Conservation (phyloP, 2,888 invertebrate species). For the Ectemnius continuus region DNA sequence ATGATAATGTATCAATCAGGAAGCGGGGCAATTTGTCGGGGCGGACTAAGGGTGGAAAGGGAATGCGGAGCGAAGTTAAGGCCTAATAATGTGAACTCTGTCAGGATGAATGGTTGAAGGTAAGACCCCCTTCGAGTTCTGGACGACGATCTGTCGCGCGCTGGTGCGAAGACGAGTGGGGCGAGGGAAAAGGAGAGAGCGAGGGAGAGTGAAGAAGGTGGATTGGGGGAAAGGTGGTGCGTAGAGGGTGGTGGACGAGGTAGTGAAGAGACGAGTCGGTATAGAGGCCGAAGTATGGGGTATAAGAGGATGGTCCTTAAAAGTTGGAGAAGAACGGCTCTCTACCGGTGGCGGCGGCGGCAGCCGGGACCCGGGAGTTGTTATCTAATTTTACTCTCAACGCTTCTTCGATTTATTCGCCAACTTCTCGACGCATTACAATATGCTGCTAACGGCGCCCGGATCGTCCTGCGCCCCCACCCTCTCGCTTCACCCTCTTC, state of each 20-base stretch:
- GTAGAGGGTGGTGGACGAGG: conserved; percentile 10
- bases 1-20: conserved; percentile 18
- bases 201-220: conserved; percentile 1
- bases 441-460: conserved; percentile 75
- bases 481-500: conserved; percentile 40
- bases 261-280: conserved; percentile 10
- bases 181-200: conserved; percentile 16
- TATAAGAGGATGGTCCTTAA: conserved; percentile 74
- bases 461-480: conserved; percentile 60
- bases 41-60: conserved; percentile 66
- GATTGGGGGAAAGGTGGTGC: neutral
- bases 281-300: conserved; percentile 53
- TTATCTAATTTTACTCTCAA: conserved; percentile 79
- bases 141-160: conserved; percentile 36
- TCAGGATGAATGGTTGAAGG: conserved; percentile 66
- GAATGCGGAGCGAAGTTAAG: conserved; percentile 52
- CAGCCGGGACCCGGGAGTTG: conserved; percentile 70
- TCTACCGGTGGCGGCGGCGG: conserved; percentile 67
- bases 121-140: conserved; percentile 47
- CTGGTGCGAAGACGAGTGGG: conserved; percentile 22
- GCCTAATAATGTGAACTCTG: conserved; percentile 71
- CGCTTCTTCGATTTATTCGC: conserved; percentile 78
- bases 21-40: conserved; percentile 63
- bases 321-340: conserved; percentile 69
- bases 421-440: conserved; percentile 78